phyloP scores from a whole-genome alignment of 2,888 invertebrate genomes.

The Cenopis cana region DNA sequence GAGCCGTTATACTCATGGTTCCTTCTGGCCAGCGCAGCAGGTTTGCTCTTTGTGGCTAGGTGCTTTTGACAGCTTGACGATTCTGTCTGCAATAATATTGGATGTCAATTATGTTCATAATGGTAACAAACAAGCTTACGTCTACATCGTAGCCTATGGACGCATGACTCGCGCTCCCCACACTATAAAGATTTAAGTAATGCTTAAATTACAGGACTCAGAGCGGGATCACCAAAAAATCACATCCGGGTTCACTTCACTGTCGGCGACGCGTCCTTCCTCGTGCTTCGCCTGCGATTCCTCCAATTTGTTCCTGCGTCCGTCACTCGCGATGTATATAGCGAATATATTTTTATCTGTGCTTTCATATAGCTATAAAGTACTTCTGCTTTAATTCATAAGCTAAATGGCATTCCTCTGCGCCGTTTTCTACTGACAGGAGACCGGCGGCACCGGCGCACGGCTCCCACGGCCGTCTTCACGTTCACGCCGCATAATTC shows the following conservation, averaged over 20 bases:
- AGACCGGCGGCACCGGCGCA: neutral
- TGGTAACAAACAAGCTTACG: neutral
- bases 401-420: neutral
- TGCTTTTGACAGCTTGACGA: too few species aligned
- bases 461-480: conserved; percentile 29
- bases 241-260: neutral
- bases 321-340: neutral
- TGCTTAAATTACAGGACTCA: neutral
- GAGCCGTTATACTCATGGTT: too few species aligned
- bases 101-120: neutral
- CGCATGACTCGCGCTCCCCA: too few species aligned
- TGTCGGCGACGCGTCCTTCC: neutral
- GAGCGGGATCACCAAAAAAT: neutral
- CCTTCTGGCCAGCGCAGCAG: too few species aligned
- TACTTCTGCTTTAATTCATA: neutral
- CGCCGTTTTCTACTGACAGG: neutral
- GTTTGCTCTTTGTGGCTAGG: too few species aligned
- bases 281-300: neutral
- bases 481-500: conserved; percentile 40
- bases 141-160: neutral
- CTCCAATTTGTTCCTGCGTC: neutral
- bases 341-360: neutral
- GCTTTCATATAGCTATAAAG: too few species aligned
- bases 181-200: neutral
- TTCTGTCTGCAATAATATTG: too few species aligned